phyloP scores from a whole-genome alignment of 2,113 vertebrate species.

The Gopherus evgoodei region DNA sequence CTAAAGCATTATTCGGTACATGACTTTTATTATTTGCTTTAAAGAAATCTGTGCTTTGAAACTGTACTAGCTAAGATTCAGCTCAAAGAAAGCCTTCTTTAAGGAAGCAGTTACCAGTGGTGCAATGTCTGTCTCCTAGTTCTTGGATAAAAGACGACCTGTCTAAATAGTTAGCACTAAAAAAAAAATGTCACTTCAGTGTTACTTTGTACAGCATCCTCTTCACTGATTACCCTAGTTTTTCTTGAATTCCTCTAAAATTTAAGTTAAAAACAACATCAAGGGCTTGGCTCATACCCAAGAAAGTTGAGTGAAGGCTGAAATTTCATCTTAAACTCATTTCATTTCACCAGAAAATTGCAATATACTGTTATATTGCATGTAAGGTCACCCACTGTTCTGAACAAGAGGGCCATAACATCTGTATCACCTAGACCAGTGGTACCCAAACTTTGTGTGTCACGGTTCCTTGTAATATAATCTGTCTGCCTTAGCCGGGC shows the following conservation, averaged over 20 bases:
- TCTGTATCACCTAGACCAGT: background rate
- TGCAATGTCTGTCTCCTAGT: background rate
- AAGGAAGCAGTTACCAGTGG: background rate
- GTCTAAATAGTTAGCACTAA: background rate
- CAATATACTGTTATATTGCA: background rate
- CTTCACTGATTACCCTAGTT: slow-evolving; percentile 4
- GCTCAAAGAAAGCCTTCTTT: slow-evolving; percentile 24
- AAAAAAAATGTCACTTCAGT: background rate
- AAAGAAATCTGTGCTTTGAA: slow-evolving; percentile 4
- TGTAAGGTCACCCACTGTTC: background rate
- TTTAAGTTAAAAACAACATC: slow-evolving; percentile 1
- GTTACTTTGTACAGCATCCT: background rate
- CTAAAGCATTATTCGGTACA: background rate
- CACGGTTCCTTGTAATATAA: too few species aligned
- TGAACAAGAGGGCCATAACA: background rate
- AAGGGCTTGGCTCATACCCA: background rate
- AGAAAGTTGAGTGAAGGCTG: background rate
- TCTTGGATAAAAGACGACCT: background rate
- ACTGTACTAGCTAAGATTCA: slow-evolving; percentile 10
- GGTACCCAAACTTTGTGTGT: too few species aligned
- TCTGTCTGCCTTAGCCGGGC: too few species aligned
- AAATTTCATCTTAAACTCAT: background rate
- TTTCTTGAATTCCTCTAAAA: background rate
- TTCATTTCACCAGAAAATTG: background rate
- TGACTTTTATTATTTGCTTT: slow-evolving; percentile 19